These are phyloP conservation scores for Alectura lathami DNA, from an alignment of 2,113 vertebrate genomes.

Conservation along the genomic window DNA sequence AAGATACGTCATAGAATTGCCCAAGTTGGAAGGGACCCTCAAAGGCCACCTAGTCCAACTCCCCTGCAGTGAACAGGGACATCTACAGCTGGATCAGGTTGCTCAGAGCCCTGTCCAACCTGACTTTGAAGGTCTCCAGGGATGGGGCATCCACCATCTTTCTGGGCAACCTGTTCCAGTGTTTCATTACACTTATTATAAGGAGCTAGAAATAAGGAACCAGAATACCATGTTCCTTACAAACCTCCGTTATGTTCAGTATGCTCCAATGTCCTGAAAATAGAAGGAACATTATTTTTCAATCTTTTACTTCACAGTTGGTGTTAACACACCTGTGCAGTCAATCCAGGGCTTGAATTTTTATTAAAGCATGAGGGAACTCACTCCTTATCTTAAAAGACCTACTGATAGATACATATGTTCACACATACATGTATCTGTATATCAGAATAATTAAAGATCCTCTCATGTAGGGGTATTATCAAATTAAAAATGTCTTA, in stretches of 20 bases:
- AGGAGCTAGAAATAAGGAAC: neutral
- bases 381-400: neutral
- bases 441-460: neutral
- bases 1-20: neutral
- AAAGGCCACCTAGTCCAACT: too few species aligned
- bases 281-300: neutral
- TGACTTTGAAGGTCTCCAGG: too few species aligned
- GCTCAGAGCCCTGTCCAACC: too few species aligned
- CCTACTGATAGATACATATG: neutral
- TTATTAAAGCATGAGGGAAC: neutral
- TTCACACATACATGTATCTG: neutral
- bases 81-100: too few species aligned
- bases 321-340: neutral
- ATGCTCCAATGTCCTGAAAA: neutral
- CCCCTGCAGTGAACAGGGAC: too few species aligned
- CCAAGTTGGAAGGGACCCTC: too few species aligned
- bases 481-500: neutral
- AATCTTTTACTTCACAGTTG: neutral
- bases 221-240: neutral
- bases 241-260: neutral
- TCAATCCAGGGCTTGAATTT: neutral
- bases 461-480: neutral
- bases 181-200: too few species aligned
- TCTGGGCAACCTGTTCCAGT: too few species aligned
- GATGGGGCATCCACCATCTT: too few species aligned